A percentile compares a stretch with the other conserved stretches of the same genome.
These are phyloP conservation scores for Eristalis arbustorum DNA, from an alignment of 2,888 invertebrate species.

Conservation along the genomic window DNA sequence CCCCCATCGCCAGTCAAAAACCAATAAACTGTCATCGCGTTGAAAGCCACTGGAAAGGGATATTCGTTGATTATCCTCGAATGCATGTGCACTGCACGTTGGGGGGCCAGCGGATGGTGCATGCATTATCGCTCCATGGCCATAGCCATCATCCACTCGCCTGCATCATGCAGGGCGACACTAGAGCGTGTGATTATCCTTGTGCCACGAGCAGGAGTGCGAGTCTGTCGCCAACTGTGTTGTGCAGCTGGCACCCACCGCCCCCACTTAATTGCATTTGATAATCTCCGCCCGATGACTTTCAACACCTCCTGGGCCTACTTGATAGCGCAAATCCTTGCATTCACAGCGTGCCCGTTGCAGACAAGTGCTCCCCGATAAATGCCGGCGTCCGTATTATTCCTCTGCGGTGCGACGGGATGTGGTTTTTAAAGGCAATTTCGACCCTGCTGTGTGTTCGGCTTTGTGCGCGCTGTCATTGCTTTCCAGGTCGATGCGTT, in stretches of 20 bases:
- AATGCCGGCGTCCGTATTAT: conserved; percentile 39
- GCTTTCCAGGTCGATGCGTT: conserved; percentile 52
- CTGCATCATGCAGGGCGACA: not conserved
- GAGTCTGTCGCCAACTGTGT: conserved; percentile 4
- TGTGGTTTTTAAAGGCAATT: conserved; percentile 23
- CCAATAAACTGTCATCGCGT: conserved; percentile 14
- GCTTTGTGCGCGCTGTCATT: not conserved
- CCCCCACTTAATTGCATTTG: conserved; percentile 48
- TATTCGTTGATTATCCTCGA: conserved; percentile 30
- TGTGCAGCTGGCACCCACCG: too few species aligned
- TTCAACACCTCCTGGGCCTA: not conserved
- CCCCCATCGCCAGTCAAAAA: not conserved
- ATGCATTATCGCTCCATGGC: conserved; percentile 23
- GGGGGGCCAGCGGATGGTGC: not conserved
- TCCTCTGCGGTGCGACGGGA: not conserved
- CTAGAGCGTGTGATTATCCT: not conserved
- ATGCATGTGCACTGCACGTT: conserved; percentile 1
- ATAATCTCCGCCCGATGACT: not conserved
- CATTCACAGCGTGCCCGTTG: conserved; percentile 1
- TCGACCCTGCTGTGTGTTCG: not conserved
- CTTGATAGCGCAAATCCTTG: not conserved
- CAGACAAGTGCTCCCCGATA: conserved; percentile 28
- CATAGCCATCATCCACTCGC: not conserved
- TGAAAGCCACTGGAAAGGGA: conserved; percentile 11
- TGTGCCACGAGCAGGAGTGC: not conserved